These are phyloP conservation scores for Oreonectes daqikongensis DNA, from an alignment of 2,797 vertebrate genomes.

Conservation along the genomic window DNA sequence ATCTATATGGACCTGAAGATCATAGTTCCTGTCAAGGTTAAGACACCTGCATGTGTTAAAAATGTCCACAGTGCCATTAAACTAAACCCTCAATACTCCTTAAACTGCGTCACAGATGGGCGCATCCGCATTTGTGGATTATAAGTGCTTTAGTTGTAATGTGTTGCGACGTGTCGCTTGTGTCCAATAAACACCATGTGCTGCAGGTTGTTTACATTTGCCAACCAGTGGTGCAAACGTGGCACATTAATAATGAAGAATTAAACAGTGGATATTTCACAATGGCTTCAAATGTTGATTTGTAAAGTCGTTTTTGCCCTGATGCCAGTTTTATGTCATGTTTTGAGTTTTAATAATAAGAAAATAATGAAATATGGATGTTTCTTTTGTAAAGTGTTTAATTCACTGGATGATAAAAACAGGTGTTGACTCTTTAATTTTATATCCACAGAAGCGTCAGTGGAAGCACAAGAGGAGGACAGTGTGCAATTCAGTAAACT, in stretches of 20 bases:
- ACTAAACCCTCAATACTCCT: too few relatives aligned
- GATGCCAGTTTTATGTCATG: background rate
- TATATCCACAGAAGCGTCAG: constrained; percentile 18
- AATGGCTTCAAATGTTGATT: background rate
- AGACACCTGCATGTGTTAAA: too few relatives aligned
- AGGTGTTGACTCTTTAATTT: background rate
- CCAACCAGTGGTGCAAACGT: background rate
- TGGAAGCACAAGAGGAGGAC: constrained; percentile 83
- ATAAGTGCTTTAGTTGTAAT: background rate
- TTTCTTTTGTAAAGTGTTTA: too few relatives aligned
- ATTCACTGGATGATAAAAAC: too few relatives aligned
- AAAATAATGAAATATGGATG: too few relatives aligned
- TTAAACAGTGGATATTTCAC: background rate
- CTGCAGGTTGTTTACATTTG: background rate
- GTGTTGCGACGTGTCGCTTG: background rate
- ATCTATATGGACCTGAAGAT: too few relatives aligned
- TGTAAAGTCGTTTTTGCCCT: background rate
- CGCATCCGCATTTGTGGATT: background rate
- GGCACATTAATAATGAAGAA: background rate
- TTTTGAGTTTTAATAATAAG: background rate
- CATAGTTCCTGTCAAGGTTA: too few relatives aligned
- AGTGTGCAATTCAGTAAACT: constrained; percentile 95
- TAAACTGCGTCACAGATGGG: background rate
- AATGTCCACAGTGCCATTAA: too few relatives aligned
- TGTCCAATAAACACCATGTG: background rate